Evolutionary conservation across 2,888 invertebrate genomes (phyloP).

Genomic region (Amblyjoppa proteus): DNA sequence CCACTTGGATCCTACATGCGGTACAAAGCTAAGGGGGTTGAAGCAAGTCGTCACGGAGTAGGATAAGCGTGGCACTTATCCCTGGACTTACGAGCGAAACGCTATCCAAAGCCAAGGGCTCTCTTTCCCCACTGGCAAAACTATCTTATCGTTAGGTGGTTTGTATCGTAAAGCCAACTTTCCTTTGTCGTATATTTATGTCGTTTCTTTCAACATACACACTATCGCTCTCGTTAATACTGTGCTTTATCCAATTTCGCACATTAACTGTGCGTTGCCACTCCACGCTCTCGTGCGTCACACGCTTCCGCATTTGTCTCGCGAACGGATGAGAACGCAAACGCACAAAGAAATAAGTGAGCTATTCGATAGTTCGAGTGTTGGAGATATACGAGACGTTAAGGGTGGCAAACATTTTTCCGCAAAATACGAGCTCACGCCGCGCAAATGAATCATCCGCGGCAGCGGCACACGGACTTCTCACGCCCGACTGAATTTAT

Average conservation of each 20-base stretch:
- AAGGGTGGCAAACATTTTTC: constrained; percentile 50
- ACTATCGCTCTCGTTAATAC: neutral
- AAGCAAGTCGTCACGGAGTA: constrained; percentile 14
- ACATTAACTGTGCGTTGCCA: neutral
- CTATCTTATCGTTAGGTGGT: constrained; percentile 1
- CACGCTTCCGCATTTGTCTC: constrained; percentile 31
- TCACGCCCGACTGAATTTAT: constrained; percentile 60
- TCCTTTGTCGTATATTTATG: neutral
- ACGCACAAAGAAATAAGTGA: neutral
- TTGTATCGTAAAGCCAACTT: neutral
- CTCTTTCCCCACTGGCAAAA: neutral
- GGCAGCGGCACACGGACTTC: constrained; percentile 48
- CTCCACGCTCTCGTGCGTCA: constrained; percentile 16
- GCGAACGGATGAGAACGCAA: constrained; percentile 19
- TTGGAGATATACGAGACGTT: constrained; percentile 21
- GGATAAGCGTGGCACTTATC: constrained; percentile 39
- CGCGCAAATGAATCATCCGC: constrained; percentile 53
- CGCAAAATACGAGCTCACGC: constrained; percentile 58
- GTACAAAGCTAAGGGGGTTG: constrained; percentile 11
- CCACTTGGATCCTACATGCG: constrained; percentile 9
- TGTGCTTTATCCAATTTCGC: neutral
- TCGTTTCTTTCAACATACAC: neutral
- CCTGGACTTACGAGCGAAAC: constrained; percentile 24
- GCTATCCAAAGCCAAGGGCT: constrained; percentile 14
- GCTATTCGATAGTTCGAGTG: neutral